phyloP scores from a whole-genome alignment of 2,888 invertebrate genomes.

The Poecilobothrus nobilitatus region DNA sequence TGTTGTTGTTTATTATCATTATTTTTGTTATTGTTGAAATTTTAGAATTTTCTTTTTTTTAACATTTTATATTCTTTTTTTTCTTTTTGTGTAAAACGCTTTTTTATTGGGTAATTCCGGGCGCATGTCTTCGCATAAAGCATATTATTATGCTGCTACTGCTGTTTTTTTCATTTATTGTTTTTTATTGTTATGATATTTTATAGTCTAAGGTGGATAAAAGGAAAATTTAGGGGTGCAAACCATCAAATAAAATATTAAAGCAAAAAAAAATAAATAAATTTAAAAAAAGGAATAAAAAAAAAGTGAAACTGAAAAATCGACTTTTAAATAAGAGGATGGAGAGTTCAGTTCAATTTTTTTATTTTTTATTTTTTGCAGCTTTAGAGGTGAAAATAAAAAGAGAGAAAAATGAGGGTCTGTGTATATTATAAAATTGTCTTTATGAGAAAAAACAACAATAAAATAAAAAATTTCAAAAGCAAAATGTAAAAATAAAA shows the following conservation, averaged over 20 bases:
- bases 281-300: background rate
- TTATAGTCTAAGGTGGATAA: background rate
- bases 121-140: conserved; percentile 11
- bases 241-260: background rate
- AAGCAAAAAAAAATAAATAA: background rate
- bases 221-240: background rate
- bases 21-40: background rate
- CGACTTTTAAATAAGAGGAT: background rate
- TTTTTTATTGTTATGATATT: too few species aligned
- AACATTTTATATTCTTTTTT: background rate
- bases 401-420: too few species aligned
- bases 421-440: too few species aligned
- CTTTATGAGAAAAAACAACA: background rate
- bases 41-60: background rate
- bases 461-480: background rate
- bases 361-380: background rate
- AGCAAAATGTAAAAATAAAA: background rate
- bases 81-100: conserved; percentile 6
- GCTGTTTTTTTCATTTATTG: background rate
- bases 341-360: background rate
- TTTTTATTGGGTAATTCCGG: conserved; percentile 10
- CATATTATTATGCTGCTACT: background rate
- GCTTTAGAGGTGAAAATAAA: background rate
- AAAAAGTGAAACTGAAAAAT: background rate
- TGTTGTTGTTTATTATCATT: background rate